Percentiles rank a stretch among this genome's conserved stretches.
phyloP scores from a whole-genome alignment of 2,888 invertebrate species.

The Drosophila subsilvestris region DNA sequence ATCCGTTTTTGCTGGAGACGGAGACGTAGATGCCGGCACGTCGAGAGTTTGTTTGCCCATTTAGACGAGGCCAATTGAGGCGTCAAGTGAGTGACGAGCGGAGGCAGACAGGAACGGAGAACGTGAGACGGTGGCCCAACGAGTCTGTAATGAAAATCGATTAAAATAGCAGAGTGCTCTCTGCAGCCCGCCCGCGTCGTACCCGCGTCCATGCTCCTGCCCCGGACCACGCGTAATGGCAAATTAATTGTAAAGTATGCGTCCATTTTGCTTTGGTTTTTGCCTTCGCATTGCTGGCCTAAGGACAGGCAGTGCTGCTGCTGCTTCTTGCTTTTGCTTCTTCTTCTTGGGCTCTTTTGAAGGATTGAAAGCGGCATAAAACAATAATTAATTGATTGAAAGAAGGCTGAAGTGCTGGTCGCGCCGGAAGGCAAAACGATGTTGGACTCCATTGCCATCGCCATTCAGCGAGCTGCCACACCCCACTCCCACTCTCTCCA shows the following conservation, averaged over 20 bases:
- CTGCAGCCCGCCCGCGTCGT: constrained; percentile 5
- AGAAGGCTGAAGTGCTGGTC: constrained; percentile 50
- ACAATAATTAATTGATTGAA: constrained; percentile 80
- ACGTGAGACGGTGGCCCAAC: constrained; percentile 36
- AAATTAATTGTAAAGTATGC: constrained; percentile 77
- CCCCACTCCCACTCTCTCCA: constrained; percentile 6
- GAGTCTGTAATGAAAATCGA: constrained; percentile 73
- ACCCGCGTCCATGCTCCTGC: too few relatives aligned
- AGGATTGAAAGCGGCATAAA: constrained; percentile 71
- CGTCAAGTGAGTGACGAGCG: constrained; percentile 76
- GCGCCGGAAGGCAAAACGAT: constrained; percentile 41
- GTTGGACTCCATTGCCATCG: constrained; percentile 27
- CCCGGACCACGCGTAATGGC: constrained; percentile 64
- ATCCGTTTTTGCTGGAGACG: neutral
- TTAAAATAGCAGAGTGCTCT: constrained; percentile 57
- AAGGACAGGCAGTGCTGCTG: constrained; percentile 16
- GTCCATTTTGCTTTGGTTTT: constrained; percentile 72
- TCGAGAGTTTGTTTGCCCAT: constrained; percentile 61
- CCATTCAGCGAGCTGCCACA: constrained; percentile 12
- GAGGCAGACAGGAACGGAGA: constrained; percentile 8
- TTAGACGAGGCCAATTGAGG: constrained; percentile 73
- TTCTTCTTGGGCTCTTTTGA: constrained; percentile 51
- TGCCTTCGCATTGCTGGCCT: constrained; percentile 57
- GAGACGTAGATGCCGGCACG: constrained; percentile 21
- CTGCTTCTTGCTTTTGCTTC: neutral